Base-by-base conservation (phyloP, 2,797 vertebrate species). In the Onychomys leucogaster region DNA sequence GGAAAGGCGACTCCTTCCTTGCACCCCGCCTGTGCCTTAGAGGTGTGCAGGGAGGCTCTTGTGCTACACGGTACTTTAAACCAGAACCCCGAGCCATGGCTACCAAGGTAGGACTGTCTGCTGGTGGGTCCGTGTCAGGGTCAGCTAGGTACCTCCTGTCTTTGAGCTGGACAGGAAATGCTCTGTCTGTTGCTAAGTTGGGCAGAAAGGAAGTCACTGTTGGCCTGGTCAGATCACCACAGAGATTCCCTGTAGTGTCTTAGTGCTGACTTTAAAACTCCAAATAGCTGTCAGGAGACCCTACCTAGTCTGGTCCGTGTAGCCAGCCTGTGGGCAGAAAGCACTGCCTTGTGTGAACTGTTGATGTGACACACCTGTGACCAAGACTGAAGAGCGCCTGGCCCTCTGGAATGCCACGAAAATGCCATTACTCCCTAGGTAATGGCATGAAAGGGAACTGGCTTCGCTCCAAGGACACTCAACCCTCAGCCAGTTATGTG, bases 341-440 rank as follows among this genome's bases (percentile, higher is more conserved):
- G 49, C 3, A 17, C 52, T 3, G 5, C 9, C 13, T 2, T 8
- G 7, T n/a, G 0, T 5, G 69, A 73, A 69, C 5, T 7, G 13
- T 55, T 0, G 59, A 17, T 29, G 23, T 49, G 71, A 17, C 0
- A 19, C 5, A 0, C 55, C 27, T 5, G 0, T 43, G 43, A 67
- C 21, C 0, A 0, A 37, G 11, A n/a, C 55, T 2, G 1, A n/a
- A 63, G n/a, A 23, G 37, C 4, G 34, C 21, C 46, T 16, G 34
- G 67, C 21, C 63, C 49, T 76, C 63, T 10, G 3, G 16, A 76
- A 49, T 37, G 63, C 41, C 37, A 1, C 2, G 0, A 57, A 83
- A 52, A 27, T 27, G 49, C 12, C 6, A 77, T 17, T 23, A 41
- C 57, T 14, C 65, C 59, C 29, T 67, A 1, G 7, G 43, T 11